A percentile compares a stretch with the other conserved stretches of the same genome.
Evolutionary conservation across 2,113 vertebrate genomes (phyloP).

Genomic region (Zosterops hypoxanthus): DNA sequence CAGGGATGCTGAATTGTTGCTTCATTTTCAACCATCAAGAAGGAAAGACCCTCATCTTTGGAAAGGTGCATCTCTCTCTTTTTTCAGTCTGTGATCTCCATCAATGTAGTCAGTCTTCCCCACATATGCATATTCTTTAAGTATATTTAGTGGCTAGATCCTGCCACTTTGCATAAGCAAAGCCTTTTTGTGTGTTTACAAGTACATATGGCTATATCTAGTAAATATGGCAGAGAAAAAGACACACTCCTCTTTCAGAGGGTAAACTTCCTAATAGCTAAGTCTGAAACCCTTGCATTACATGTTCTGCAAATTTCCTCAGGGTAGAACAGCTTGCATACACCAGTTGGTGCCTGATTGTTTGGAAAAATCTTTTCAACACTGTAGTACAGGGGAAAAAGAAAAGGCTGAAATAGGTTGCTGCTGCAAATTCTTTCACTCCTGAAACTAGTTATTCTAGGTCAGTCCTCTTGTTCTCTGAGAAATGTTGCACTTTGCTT

Average conservation of each 20-base stretch:
- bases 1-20: background rate
- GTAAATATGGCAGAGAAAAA: background rate
- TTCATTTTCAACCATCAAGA: background rate
- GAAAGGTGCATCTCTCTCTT: background rate
- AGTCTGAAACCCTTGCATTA: background rate
- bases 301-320: background rate
- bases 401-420: background rate
- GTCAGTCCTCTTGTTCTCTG: background rate
- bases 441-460: background rate
- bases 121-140: background rate
- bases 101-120: background rate
- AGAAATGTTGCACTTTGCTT: background rate
- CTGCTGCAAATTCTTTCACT: background rate
- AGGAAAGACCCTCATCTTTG: background rate
- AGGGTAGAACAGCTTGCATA: background rate
- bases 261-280: background rate
- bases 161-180: background rate
- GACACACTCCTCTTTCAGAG: background rate
- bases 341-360: background rate
- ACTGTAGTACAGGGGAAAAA: background rate
- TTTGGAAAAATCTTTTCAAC: background rate
- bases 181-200: background rate
- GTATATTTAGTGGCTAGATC: background rate
- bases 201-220: background rate
- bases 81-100: background rate